Evolutionary conservation across 2,888 invertebrate genomes (phyloP).

Genomic region (Neoascia interrupta): DNA sequence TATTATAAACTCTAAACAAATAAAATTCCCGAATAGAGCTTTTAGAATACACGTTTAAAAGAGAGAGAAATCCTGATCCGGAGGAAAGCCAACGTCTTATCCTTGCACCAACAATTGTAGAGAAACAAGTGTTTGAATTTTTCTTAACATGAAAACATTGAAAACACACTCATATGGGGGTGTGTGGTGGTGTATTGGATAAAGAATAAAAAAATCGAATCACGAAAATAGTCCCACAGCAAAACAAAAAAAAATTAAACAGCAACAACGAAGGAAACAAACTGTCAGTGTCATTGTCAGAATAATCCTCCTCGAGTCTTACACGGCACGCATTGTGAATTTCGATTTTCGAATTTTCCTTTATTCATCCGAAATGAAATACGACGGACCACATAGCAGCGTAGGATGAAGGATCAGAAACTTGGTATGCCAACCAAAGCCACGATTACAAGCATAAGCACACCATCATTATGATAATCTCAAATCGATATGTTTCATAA

Average conservation of each 20-base stretch:
- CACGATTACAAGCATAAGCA: constrained; percentile 78
- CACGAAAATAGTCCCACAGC: constrained; percentile 29
- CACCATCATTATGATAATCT: constrained; percentile 79
- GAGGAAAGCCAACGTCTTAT: constrained; percentile 37
- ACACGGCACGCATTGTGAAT: constrained; percentile 64
- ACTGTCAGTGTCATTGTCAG: constrained; percentile 66
- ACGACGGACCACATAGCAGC: no score
- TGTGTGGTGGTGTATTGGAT: constrained; percentile 27
- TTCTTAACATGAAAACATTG: constrained; percentile 57
- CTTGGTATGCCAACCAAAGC: constrained; percentile 35
- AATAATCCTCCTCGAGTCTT: constrained; percentile 58
- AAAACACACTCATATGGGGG: constrained; percentile 33
- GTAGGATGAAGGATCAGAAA: constrained; percentile 21
- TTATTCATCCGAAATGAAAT: constrained; percentile 49
- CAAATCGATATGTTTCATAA: constrained; percentile 76
- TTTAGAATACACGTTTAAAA: constrained; percentile 15
- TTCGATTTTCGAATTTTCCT: constrained; percentile 56
- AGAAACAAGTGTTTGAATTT: constrained; percentile 49
- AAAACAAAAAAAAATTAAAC: constrained; percentile 3
- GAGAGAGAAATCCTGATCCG: not conserved
- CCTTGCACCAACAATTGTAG: constrained; percentile 44
- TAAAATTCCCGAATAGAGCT: constrained; percentile 55
- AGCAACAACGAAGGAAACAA: constrained; percentile 47
- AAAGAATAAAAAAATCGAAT: constrained; percentile 4
- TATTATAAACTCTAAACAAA: constrained; percentile 55